A percentile compares a stretch with the other conserved stretches of the same genome.
phyloP scores from a whole-genome alignment of 2,888 invertebrate species.

The Andrena praecox region DNA sequence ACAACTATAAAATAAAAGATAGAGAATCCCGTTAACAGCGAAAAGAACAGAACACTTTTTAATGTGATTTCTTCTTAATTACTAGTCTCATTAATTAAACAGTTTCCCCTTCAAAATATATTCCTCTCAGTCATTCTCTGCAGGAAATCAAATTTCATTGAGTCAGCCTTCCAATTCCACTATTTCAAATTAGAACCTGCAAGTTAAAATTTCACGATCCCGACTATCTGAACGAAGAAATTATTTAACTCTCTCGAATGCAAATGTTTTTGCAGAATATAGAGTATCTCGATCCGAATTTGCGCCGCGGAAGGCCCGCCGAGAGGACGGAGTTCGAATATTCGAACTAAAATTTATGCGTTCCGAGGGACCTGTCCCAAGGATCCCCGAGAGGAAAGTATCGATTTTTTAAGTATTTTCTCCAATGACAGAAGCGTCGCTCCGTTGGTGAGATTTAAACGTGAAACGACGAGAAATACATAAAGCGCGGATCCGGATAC shows the following conservation, averaged over 20 bases:
- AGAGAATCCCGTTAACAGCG: too few species aligned
- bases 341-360: background rate
- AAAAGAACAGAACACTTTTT: too few species aligned
- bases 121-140: too few species aligned
- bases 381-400: background rate
- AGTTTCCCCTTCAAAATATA: too few species aligned
- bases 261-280: background rate
- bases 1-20: too few species aligned
- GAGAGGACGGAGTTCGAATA: background rate
- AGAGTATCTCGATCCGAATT: background rate
- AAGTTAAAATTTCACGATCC: background rate
- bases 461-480: slow-evolving; percentile 15
- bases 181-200: too few species aligned
- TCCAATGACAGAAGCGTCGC: slow-evolving; percentile 14
- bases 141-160: too few species aligned
- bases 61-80: too few species aligned
- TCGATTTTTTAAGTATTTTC: slow-evolving; percentile 20
- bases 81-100: too few species aligned
- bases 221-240: background rate
- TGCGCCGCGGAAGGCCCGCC: background rate
- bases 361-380: background rate
- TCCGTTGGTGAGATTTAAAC: slow-evolving; percentile 11
- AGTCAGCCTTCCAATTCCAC: too few species aligned
- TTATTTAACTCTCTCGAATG: background rate
- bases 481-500: slow-evolving; percentile 9